Conservation (phyloP, 2,797 vertebrate species). For the Leucoraja ocellata region DNA sequence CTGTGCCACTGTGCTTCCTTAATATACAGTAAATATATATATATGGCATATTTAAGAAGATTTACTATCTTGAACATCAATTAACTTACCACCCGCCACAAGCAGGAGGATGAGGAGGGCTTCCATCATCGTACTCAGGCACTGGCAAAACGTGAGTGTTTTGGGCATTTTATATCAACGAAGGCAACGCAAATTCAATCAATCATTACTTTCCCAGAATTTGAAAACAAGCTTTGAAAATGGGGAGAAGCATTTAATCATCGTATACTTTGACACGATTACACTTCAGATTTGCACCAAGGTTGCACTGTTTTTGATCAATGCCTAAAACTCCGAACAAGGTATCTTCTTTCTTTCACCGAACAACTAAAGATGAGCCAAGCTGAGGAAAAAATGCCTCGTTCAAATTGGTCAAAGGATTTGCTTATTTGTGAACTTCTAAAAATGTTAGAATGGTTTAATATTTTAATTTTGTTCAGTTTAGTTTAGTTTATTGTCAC, state of each 20-base stretch:
- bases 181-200: background rate
- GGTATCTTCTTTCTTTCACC: background rate
- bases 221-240: background rate
- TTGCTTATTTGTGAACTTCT: background rate
- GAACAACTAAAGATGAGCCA: background rate
- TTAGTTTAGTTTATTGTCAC: too few relatives aligned
- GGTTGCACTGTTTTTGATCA: background rate
- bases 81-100: background rate
- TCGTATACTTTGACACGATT: background rate
- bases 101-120: background rate
- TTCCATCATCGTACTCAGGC: background rate
- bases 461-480: too few relatives aligned
- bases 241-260: background rate
- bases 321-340: background rate
- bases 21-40: too few relatives aligned
- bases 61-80: background rate
- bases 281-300: background rate
- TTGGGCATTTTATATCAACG: background rate
- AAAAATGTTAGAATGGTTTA: too few relatives aligned
- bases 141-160: background rate
- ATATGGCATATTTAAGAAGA: background rate
- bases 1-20: too few relatives aligned
- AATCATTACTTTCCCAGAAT: conserved; percentile 23
- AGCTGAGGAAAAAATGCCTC: background rate
- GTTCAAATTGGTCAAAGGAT: background rate